Base-by-base conservation (phyloP, 2,113 vertebrate genomes). In the Furnarius figulus region DNA sequence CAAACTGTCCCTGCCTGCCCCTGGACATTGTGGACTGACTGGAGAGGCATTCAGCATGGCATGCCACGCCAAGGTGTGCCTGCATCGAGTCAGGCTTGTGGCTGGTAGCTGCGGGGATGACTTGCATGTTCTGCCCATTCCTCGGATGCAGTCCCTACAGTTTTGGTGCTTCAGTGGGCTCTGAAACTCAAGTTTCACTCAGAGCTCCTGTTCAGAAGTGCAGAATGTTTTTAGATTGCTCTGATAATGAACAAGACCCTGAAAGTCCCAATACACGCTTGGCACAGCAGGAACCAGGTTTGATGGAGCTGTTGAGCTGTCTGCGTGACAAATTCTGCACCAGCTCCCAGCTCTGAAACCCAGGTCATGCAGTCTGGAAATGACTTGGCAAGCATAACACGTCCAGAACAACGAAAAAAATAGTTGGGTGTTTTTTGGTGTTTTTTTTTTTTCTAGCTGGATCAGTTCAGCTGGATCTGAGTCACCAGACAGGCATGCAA, bases 71-170 rank as follows among this genome's bases (percentile, higher is more conserved):
- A 50, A 83, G 27, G 17, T 33, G 23, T 49, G 25, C 30, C 47
- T 1, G 0, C 1, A 3, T 19, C 0, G 0, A 18, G 40, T 30
- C 4, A 9, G 21, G 52, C 49, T 3, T 2, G 17, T 14, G 63
- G 17, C 52, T 76, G 28, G n/a, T 16, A 82, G 62, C 14, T 1
- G 4, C 30, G 49, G 35, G 20, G n/a, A n/a, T 37, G 56, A 39
- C 23, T 61, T 67, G 37, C 20, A 30, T 44, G 9, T 21, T 76
- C 58, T 65, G 40, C 49, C 35, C 27, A 20, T 56, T 66, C 39
- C 21, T 81, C 33, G 59, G 50, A 42, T 35, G 35, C 31, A 71
- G 33, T 13, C 46, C 42, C 46, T 63, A 42, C 23, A 55, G 47
- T 87, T 96, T 53, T 46, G 33, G 52, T 79, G 30, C 53, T 89